phyloP scores from a whole-genome alignment of 2,113 vertebrate species.

The Seriola rivoliana region DNA sequence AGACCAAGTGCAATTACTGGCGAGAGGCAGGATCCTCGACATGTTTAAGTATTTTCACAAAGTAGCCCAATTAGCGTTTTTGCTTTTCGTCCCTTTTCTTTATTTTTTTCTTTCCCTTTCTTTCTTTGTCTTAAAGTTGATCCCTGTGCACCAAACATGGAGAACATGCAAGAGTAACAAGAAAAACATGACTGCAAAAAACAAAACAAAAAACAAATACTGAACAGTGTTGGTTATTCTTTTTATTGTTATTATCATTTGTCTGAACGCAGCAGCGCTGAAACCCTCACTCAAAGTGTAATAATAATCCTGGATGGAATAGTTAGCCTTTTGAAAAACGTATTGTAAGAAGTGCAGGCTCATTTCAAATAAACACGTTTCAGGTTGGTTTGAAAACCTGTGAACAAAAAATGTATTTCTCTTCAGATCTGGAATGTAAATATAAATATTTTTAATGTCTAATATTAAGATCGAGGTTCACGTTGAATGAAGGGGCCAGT shows the following conservation, averaged over 20 bases:
- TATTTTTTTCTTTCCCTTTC: background rate
- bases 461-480: conserved; percentile 18
- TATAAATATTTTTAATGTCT: background rate
- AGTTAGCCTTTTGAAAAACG: background rate
- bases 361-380: background rate
- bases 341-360: background rate
- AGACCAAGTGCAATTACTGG: conserved; percentile 76
- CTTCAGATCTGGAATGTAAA: background rate
- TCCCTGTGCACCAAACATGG: background rate
- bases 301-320: background rate
- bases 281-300: background rate
- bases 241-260: background rate
- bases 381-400: conserved; percentile 8
- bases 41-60: conserved; percentile 70
- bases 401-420: conserved; percentile 11
- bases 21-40: conserved; percentile 54
- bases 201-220: background rate
- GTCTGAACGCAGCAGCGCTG: background rate
- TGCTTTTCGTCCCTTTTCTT: conserved; percentile 22
- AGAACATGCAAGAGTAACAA: conserved; percentile 1
- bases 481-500: conserved; percentile 38
- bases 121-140: conserved; percentile 42
- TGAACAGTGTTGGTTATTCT: background rate
- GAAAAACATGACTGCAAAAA: conserved; percentile 8
- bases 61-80: conserved; percentile 60